Conservation (phyloP, 2,113 vertebrate species). For the Hypomesus transpacificus region DNA sequence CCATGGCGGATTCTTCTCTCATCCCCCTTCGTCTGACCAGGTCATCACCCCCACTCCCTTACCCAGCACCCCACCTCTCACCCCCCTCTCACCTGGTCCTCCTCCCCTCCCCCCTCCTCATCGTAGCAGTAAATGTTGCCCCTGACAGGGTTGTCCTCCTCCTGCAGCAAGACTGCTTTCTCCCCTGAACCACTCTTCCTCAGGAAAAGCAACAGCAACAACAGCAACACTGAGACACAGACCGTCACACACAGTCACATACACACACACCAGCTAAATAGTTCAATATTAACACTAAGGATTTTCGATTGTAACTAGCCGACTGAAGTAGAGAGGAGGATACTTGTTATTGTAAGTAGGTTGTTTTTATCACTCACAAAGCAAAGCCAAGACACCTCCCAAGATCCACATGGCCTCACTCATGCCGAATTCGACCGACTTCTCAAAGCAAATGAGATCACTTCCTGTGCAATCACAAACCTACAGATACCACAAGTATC, state of each 20-base stretch:
- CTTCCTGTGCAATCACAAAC: constrained; percentile 31
- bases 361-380: constrained; percentile 15
- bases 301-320: too few species aligned
- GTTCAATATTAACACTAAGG: too few species aligned
- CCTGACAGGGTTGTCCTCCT: background rate
- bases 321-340: too few species aligned
- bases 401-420: background rate
- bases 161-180: background rate
- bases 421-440: background rate
- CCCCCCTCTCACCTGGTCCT: background rate
- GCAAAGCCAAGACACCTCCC: constrained; percentile 14
- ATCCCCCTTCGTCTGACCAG: background rate
- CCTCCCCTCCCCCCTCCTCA: constrained; percentile 1
- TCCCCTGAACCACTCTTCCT: background rate
- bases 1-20: background rate
- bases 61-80: background rate
- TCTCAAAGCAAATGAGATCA: constrained; percentile 2
- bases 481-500: background rate
- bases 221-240: background rate
- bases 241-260: constrained; percentile 21
- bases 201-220: constrained; percentile 1
- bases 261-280: constrained; percentile 47
- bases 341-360: background rate
- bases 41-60: background rate
- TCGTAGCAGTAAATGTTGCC: constrained; percentile 4